Conservation (phyloP, 2,888 invertebrate genomes). For the Bellardia pandia region DNA sequence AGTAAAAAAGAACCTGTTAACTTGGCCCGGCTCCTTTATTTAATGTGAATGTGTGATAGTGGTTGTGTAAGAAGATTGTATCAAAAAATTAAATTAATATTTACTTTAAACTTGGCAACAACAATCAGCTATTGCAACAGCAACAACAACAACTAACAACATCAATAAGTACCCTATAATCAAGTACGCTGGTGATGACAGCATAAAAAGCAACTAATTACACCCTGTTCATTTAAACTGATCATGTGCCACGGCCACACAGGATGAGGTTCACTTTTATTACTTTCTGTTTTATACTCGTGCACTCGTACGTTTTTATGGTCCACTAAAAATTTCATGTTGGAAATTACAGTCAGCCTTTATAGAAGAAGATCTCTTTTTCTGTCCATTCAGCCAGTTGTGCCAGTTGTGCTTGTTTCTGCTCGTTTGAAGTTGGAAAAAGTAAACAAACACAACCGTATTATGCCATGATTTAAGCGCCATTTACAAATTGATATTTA, state of each 20-base stretch:
- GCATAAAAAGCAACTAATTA: conserved; percentile 84
- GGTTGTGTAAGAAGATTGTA: conserved; percentile 32
- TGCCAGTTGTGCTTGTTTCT: neutral
- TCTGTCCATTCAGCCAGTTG: conserved; percentile 1
- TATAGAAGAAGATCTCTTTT: conserved; percentile 14
- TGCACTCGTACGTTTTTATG: neutral
- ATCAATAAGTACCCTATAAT: conserved; percentile 79
- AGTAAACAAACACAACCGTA: conserved; percentile 51
- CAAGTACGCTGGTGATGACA: conserved; percentile 83
- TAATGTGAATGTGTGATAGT: neutral
- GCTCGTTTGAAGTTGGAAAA: conserved; percentile 1
- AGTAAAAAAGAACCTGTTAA: conserved; percentile 62
- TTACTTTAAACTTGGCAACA: conserved; percentile 79
- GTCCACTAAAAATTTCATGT: conserved; percentile 17
- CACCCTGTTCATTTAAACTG: conserved; percentile 80
- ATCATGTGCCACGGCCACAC: conserved; percentile 67
- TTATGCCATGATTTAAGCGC: conserved; percentile 73
- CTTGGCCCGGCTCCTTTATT: conserved; percentile 1
- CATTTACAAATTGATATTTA: conserved; percentile 65
- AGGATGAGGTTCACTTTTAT: conserved; percentile 68
- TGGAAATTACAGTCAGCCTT: conserved; percentile 25
- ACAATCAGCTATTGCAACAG: neutral
- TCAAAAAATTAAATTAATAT: conserved; percentile 82
- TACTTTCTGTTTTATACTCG: neutral
- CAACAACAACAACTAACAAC: conserved; percentile 74